These are phyloP conservation scores for Apogon talboti DNA, from an alignment of 2,797 vertebrate species.

Conservation along the genomic window DNA sequence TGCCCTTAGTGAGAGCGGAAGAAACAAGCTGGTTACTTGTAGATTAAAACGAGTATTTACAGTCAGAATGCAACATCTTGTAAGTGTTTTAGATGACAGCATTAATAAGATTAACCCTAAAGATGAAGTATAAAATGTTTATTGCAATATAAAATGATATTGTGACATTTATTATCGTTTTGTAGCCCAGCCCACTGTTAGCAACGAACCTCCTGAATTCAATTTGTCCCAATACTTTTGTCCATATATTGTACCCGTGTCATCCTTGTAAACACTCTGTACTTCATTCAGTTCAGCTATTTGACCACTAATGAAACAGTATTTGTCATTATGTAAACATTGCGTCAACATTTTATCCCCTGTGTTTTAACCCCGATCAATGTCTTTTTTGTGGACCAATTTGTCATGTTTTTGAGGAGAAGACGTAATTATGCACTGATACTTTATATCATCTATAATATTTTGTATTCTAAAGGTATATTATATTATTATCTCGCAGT, in stretches of 20 bases:
- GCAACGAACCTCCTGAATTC: no score
- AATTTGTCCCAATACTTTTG: no score
- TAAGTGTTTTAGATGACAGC: no score
- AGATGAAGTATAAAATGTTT: no score
- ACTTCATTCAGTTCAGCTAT: constrained; percentile 20
- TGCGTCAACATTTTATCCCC: constrained; percentile 40
- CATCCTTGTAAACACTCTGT: constrained; percentile 21
- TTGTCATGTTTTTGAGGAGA: constrained; percentile 58
- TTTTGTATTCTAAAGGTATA: constrained; percentile 79
- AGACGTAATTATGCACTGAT: constrained; percentile 85
- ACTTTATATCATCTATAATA: constrained; percentile 77
- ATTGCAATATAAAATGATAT: no score
- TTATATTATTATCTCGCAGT: constrained; percentile 67
- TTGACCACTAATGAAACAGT: constrained; percentile 53
- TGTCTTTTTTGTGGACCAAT: constrained; percentile 63
- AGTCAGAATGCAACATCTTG: no score
- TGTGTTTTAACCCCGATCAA: constrained; percentile 50
- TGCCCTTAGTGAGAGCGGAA: no score
- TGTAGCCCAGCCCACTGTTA: no score
- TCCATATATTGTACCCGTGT: not conserved
- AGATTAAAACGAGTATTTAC: no score
- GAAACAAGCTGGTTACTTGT: no score
- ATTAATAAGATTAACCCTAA: no score
- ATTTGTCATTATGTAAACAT: constrained; percentile 43
- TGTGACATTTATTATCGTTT: no score